These are phyloP conservation scores for Lapara coniferarum DNA, from an alignment of 2,888 invertebrate species.

Conservation along the genomic window DNA sequence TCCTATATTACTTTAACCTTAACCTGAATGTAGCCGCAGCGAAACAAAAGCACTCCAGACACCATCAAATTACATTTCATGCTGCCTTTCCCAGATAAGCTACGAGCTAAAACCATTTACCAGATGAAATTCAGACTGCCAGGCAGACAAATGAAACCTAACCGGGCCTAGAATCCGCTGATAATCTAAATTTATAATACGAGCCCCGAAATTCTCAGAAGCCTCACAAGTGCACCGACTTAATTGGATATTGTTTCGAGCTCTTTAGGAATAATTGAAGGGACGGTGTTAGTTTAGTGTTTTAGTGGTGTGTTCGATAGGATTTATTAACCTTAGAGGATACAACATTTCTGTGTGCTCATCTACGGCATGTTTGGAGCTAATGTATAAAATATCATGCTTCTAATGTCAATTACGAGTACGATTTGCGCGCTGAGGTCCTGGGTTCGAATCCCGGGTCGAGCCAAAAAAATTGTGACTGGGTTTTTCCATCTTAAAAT, in stretches of 20 bases:
- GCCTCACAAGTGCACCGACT: constrained; percentile 17
- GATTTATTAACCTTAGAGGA: too few species aligned
- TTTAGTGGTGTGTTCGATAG: too few species aligned
- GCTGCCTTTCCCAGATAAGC: constrained; percentile 2
- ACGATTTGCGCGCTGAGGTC: too few species aligned
- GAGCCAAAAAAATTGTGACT: too few species aligned
- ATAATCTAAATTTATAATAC: constrained; percentile 35
- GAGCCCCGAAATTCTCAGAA: constrained; percentile 33
- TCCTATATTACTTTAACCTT: not conserved
- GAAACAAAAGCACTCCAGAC: not conserved
- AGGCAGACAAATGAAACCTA: constrained; percentile 23
- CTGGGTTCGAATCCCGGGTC: too few species aligned
- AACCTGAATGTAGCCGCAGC: not conserved
- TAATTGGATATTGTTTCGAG: constrained; percentile 18
- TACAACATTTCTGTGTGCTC: too few species aligned
- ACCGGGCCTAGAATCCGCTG: constrained; percentile 11
- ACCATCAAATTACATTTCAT: not conserved
- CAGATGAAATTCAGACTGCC: constrained; percentile 4
- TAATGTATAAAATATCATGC: too few species aligned
- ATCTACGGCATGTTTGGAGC: too few species aligned
- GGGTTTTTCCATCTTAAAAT: too few species aligned
- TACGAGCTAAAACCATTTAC: constrained; percentile 4
- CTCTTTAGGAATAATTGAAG: not conserved
- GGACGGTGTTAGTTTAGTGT: too few species aligned
- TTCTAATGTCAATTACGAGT: too few species aligned